These are phyloP conservation scores for Lasioglossum marginatum DNA, from an alignment of 2,888 invertebrate species.

Conservation along the genomic window DNA sequence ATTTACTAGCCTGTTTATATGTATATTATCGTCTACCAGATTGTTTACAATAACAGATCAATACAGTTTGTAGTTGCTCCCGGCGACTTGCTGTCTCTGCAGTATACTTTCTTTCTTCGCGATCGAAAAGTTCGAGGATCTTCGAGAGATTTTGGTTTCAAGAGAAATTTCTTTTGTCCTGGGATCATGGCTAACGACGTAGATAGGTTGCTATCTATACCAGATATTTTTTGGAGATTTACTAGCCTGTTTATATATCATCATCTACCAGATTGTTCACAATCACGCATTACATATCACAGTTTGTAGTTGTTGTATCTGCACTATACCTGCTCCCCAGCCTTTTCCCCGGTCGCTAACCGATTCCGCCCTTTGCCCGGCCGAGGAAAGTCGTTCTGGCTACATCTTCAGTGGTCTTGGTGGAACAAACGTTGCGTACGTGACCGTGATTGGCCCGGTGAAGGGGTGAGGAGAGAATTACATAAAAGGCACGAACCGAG, in stretches of 20 bases:
- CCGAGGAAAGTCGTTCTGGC: conserved; percentile 50
- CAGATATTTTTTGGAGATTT: background rate
- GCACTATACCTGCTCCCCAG: background rate
- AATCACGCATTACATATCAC: background rate
- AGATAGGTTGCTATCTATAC: background rate
- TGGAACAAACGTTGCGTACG: conserved; percentile 65
- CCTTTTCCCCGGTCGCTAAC: conserved; percentile 28
- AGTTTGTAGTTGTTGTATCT: background rate
- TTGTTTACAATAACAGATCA: background rate
- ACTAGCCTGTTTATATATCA: background rate
- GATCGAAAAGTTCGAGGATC: background rate
- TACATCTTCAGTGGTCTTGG: conserved; percentile 45
- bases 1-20: too few relatives aligned
- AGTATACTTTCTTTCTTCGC: too few relatives aligned
- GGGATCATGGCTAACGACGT: background rate
- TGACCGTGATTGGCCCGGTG: conserved; percentile 68
- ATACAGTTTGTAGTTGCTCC: background rate
- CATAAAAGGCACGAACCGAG: conserved; percentile 75
- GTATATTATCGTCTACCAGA: background rate
- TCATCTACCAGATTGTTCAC: background rate
- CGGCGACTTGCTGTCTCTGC: background rate
- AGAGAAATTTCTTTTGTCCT: background rate
- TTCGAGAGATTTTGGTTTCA: background rate
- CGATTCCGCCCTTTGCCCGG: conserved; percentile 50
- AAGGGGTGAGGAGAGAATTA: conserved; percentile 72